phyloP scores from a whole-genome alignment of 2,113 vertebrate species.

The Mastomys coucha region DNA sequence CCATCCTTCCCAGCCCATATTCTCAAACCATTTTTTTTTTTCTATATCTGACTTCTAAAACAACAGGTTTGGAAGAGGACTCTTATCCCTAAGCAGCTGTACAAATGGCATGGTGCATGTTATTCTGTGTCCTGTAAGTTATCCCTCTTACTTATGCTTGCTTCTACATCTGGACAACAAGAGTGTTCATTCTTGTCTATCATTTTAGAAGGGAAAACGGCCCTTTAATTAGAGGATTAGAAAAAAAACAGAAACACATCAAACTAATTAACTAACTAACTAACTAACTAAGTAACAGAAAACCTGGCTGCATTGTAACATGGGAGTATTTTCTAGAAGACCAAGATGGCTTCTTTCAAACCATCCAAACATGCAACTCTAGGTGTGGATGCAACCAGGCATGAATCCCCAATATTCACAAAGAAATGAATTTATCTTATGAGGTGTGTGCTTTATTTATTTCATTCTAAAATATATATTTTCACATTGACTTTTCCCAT shows the following conservation, averaged over 20 bases:
- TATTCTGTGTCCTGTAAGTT: rapidly evolving
- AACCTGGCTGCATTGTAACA: neutral
- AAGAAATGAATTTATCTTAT: neutral
- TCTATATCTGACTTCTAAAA: neutral
- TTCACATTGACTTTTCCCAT: neutral
- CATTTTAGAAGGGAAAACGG: neutral
- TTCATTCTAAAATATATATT: neutral
- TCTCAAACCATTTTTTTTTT: constrained; percentile 2
- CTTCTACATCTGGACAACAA: neutral
- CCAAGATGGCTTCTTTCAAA: neutral
- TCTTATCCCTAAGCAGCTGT: too few species aligned
- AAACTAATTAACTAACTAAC: neutral
- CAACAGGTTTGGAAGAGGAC: neutral
- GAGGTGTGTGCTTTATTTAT: neutral
- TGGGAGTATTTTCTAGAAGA: constrained; percentile 14
- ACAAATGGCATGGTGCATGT: neutral
- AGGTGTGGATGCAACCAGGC: neutral
- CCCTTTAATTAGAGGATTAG: neutral
- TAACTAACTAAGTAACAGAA: neutral
- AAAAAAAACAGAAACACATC: too few species aligned
- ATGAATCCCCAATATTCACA: neutral
- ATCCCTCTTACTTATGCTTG: neutral
- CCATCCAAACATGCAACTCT: neutral
- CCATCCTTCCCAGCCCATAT: too few species aligned
- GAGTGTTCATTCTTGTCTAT: neutral